Conservation (phyloP, 1,140 invertebrate species). For the Ceratosolen fusciceps region DNA sequence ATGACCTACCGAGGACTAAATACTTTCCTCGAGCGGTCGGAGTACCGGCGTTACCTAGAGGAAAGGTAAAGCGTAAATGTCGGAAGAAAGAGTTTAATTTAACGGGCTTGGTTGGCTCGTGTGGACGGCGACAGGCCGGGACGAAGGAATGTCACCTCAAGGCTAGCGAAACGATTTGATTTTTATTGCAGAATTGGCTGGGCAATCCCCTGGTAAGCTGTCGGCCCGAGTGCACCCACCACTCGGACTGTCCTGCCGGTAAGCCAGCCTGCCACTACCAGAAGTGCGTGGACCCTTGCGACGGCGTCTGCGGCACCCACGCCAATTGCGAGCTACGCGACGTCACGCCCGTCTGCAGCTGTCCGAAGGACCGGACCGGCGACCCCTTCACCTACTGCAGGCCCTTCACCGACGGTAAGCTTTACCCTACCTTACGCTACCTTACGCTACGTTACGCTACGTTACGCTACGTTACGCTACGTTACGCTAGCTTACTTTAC, state of each 20-base stretch:
- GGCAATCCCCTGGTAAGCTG: slow-evolving; percentile 83
- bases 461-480: too few species aligned
- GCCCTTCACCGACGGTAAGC: slow-evolving; percentile 81
- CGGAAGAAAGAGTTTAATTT: too few species aligned
- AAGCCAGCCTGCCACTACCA: slow-evolving; percentile 86
- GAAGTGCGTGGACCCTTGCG: slow-evolving; percentile 85
- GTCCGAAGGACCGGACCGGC: slow-evolving; percentile 88
- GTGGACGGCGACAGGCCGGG: too few species aligned
- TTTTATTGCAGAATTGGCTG: slow-evolving; percentile 76
- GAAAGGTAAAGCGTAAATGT: too few species aligned
- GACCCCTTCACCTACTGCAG: slow-evolving; percentile 87
- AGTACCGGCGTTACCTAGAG: too few species aligned
- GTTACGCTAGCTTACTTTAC: too few species aligned
- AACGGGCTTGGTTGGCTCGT: too few species aligned
- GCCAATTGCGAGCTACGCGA: slow-evolving; percentile 83
- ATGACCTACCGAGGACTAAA: too few species aligned
- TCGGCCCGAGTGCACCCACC: slow-evolving; percentile 80
- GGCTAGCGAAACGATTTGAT: background rate
- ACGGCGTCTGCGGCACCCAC: slow-evolving; percentile 83
- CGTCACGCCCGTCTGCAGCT: slow-evolving; percentile 87
- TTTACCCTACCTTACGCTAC: background rate
- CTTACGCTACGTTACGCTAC: too few species aligned
- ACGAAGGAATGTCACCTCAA: too few species aligned
- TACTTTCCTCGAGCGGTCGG: too few species aligned
- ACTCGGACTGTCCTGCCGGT: slow-evolving; percentile 81